A percentile compares a stretch with the other conserved stretches of the same genome.
phyloP scores from a whole-genome alignment of 2,888 invertebrate species.

The Synanthedon formicaeformis region DNA sequence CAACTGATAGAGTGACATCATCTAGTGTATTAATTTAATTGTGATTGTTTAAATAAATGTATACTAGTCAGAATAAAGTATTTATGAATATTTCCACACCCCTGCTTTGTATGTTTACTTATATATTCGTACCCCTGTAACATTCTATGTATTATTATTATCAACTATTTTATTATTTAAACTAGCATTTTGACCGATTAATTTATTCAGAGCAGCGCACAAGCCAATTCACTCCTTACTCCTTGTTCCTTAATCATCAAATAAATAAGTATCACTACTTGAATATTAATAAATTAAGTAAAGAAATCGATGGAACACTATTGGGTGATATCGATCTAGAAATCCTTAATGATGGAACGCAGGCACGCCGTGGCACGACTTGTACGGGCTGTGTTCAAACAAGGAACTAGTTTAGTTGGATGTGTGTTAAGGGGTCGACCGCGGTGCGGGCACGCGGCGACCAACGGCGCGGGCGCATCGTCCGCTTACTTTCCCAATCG shows the following conservation, averaged over 20 bases:
- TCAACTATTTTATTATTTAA: neutral
- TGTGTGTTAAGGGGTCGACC: constrained; percentile 63
- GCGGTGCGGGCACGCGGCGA: constrained; percentile 12
- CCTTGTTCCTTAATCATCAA: constrained; percentile 6
- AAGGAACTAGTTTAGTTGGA: constrained; percentile 50
- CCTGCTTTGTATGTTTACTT: constrained; percentile 19
- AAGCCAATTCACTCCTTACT: constrained; percentile 35
- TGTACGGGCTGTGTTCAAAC: constrained; percentile 21
- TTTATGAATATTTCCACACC: constrained; percentile 39
- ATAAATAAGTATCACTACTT: constrained; percentile 8
- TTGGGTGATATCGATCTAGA: constrained; percentile 28
- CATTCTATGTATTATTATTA: neutral
- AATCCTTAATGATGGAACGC: constrained; percentile 17
- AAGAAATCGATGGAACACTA: constrained; percentile 16
- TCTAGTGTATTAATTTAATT: constrained; percentile 70
- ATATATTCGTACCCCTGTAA: neutral
- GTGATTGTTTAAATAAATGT: constrained; percentile 48
- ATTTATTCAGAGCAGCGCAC: constrained; percentile 62
- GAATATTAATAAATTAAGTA: constrained; percentile 15
- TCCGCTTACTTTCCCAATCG: constrained; percentile 61
- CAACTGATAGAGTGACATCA: constrained; percentile 62
- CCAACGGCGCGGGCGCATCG: constrained; percentile 15
- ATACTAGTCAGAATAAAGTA: constrained; percentile 61
- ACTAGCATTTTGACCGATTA: constrained; percentile 69
- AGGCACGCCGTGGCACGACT: constrained; percentile 15